Base-by-base conservation (phyloP, 2,888 invertebrate genomes). In the Baronia brevicornis region DNA sequence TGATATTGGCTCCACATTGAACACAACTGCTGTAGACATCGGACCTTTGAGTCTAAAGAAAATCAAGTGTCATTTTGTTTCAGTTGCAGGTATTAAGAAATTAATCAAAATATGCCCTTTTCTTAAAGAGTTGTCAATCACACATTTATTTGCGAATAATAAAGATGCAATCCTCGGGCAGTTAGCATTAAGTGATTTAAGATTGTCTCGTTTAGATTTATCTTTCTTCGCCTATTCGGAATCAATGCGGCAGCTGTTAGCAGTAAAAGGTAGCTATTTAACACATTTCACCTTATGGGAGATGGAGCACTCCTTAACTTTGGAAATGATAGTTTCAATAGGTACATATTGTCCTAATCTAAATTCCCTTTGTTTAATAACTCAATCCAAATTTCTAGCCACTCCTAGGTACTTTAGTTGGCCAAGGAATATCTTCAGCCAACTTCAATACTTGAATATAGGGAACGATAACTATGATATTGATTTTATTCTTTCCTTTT, bases 271-370 rank as follows among this genome's bases (percentile, higher is more conserved):
- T 2, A 50, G 40, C 26, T 72, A 75, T 49, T 60, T 85, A 33
- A 79, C 82, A 24, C 73, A 82, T 46, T 84, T 85, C 34, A 73
- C 80, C 0, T 43, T 85, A 8, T 78, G 78, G 78, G 84, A 84
- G 44, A 74, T 74, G 3, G 84, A 84, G 19, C 69, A 78, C 40
- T 68, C 74, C 0, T 44, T 85, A 24, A 72, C 61, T 31, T 54
- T 80, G 13, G 78, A 84, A 20, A 68, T 74, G 3, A 51, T 85
- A 2, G 24, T 80, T 10, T 60, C 65, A 2, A 64, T 85, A 21
- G 85, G 85, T 4, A 49, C 43, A 9, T 66, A 55, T 48, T 85
- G 85, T 44, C 82, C 84, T 7, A 77, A 84, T 38, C 59, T 85
- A 3, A 56, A 43, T 10, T 68, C 68, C 1, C 59, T 85, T n/a